Conservation (phyloP, 2,888 invertebrate species). For the Chorisops tibialis region DNA sequence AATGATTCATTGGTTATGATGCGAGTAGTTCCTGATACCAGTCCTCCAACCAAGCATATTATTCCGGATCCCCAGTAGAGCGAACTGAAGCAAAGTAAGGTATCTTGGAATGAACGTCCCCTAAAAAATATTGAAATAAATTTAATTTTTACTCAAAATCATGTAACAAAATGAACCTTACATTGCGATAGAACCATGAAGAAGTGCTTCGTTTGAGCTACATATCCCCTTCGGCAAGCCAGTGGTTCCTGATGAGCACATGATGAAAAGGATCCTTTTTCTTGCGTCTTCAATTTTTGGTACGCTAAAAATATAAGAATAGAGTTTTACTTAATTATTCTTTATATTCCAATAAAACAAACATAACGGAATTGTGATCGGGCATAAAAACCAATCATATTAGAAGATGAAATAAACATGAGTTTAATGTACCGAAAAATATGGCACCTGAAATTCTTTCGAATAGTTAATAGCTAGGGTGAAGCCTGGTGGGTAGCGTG, state of each 20-base stretch:
- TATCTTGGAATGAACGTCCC: neutral
- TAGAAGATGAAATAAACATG: no score
- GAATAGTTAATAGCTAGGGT: no score
- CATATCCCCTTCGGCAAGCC: constrained; percentile 28
- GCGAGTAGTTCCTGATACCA: constrained; percentile 23
- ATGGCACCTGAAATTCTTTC: no score
- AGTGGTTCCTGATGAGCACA: constrained; percentile 32
- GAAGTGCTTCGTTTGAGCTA: constrained; percentile 13
- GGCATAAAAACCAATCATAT: no score
- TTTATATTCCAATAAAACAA: no score
- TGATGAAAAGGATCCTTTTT: constrained; percentile 7
- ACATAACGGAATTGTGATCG: no score
- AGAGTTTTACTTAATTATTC: no score
- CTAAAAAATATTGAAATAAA: no score
- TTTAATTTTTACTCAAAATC: neutral
- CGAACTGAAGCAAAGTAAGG: constrained; percentile 41
- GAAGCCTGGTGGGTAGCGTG: no score
- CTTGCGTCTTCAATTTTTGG: constrained; percentile 16
- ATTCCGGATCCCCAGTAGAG: constrained; percentile 45
- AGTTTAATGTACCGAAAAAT: no score
- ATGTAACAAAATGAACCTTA: neutral
- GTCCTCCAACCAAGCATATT: constrained; percentile 19
- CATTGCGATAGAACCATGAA: neutral
- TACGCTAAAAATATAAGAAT: no score
- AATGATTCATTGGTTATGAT: constrained; percentile 22